phyloP scores from a whole-genome alignment of 2,797 vertebrate genomes.

The Coregonus ussuriensis region DNA sequence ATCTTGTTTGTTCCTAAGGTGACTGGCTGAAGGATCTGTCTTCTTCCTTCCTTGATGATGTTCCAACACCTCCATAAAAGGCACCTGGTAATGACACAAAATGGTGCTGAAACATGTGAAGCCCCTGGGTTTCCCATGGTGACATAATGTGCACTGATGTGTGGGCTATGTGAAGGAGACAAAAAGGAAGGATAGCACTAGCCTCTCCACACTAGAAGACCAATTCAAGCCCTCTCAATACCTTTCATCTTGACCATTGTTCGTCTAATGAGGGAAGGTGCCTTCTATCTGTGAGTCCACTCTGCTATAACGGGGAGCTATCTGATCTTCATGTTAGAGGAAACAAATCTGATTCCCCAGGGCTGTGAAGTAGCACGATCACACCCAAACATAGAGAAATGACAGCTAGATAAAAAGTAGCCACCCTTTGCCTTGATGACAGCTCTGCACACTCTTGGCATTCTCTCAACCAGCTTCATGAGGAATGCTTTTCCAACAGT shows the following conservation, averaged over 20 bases:
- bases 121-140: not conserved
- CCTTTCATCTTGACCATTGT: conserved; percentile 22
- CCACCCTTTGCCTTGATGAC: no score
- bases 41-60: not conserved
- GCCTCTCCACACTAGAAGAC: conserved; percentile 18
- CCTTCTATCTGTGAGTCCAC: conserved; percentile 48
- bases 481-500: no score
- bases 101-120: conserved; percentile 2
- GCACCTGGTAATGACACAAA: conserved; percentile 31
- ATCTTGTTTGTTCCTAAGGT: not conserved
- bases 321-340: conserved; percentile 7
- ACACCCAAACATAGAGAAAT: not conserved
- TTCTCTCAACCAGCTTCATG: no score
- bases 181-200: conserved; percentile 6
- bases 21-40: conserved; percentile 15
- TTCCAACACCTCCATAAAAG: conserved; percentile 24
- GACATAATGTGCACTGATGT: not conserved
- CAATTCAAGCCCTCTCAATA: conserved; percentile 35
- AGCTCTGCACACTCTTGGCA: no score
- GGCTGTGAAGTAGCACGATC: not conserved
- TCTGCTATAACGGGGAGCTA: conserved; percentile 44
- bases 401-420: not conserved
- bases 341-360: not conserved
- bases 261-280: conserved; percentile 50
- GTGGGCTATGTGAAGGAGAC: conserved; percentile 5